Percentiles rank a stretch among this genome's conserved stretches.
Evolutionary conservation across 2,888 invertebrate species (phyloP).

Genomic region (Mesochorus sp.): DNA sequence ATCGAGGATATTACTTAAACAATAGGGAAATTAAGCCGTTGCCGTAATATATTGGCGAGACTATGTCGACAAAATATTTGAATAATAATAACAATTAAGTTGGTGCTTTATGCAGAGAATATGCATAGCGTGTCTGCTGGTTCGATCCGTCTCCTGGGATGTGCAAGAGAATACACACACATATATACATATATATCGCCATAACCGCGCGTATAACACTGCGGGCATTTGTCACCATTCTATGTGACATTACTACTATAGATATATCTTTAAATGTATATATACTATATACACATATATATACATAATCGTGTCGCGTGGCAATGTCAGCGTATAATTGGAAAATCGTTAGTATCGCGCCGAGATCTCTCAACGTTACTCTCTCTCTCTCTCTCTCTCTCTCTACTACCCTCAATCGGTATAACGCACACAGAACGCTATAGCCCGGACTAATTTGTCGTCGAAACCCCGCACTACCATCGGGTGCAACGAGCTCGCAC

Average conservation of each 20-base stretch:
- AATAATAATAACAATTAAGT: slow-evolving; percentile 4
- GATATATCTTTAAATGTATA: slow-evolving; percentile 1
- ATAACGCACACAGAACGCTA: slow-evolving; percentile 60
- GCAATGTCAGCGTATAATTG: slow-evolving; percentile 78
- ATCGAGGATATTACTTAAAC: not conserved
- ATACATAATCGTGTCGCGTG: slow-evolving; percentile 51
- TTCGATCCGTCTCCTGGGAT: slow-evolving; percentile 46
- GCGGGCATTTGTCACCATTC: slow-evolving; percentile 53
- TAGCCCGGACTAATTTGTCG: slow-evolving; percentile 73
- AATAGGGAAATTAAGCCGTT: not conserved
- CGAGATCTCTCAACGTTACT: slow-evolving; percentile 69
- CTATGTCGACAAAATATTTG: slow-evolving; percentile 15
- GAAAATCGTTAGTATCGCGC: slow-evolving; percentile 81
- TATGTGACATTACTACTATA: not conserved
- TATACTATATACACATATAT: not conserved
- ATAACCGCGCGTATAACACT: too few relatives aligned
- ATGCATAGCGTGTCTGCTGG: slow-evolving; percentile 24
- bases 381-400: too few relatives aligned
- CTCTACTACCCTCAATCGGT: slow-evolving; percentile 61
- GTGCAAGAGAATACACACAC: slow-evolving; percentile 45
- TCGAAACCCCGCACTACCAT: slow-evolving; percentile 50
- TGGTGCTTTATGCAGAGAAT: not conserved
- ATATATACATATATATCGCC: too few relatives aligned
- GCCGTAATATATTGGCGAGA: not conserved
- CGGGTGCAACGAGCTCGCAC: slow-evolving; percentile 36